Conservation (phyloP, 1,140 invertebrate genomes). For the Leptopilina boulardi region DNA sequence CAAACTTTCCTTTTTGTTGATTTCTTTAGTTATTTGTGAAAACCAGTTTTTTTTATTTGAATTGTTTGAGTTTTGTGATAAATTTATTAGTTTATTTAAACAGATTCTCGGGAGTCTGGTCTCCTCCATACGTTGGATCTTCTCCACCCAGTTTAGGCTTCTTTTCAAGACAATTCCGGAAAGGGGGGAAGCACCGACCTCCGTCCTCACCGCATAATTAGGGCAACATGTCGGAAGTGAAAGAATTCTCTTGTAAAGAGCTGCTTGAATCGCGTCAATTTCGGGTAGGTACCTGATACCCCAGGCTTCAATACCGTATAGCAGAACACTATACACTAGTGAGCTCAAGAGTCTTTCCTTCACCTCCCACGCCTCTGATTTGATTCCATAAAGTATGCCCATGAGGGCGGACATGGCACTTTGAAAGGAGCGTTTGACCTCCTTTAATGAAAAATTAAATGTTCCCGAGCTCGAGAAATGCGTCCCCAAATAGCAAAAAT, state of each 20-base stretch:
- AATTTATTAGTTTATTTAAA: not conserved
- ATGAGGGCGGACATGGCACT: no score
- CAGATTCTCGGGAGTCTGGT: constrained; percentile 17
- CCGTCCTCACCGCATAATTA: constrained; percentile 14
- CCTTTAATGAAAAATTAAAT: no score
- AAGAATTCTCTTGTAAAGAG: constrained; percentile 34
- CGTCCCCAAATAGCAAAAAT: not conserved
- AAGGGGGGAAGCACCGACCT: not conserved
- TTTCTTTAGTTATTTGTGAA: not conserved
- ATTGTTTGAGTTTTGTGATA: not conserved
- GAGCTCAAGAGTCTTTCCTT: not conserved
- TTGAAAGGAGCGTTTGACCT: no score
- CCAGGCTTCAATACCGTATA: constrained; percentile 35
- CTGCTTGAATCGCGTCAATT: constrained; percentile 22
- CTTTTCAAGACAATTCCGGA: not conserved
- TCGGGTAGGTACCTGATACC: constrained; percentile 25
- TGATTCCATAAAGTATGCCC: no score
- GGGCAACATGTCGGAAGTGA: not conserved
- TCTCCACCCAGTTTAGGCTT: not conserved
- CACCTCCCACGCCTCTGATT: no score
- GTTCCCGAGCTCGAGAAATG: no score
- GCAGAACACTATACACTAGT: not conserved
- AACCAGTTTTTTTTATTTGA: not conserved
- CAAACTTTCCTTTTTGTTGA: not conserved
- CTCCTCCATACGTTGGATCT: not conserved